Percentiles rank a stretch among this genome's conserved stretches.
Conservation (phyloP, 2,888 invertebrate genomes). For the Phaonia tiefii region DNA sequence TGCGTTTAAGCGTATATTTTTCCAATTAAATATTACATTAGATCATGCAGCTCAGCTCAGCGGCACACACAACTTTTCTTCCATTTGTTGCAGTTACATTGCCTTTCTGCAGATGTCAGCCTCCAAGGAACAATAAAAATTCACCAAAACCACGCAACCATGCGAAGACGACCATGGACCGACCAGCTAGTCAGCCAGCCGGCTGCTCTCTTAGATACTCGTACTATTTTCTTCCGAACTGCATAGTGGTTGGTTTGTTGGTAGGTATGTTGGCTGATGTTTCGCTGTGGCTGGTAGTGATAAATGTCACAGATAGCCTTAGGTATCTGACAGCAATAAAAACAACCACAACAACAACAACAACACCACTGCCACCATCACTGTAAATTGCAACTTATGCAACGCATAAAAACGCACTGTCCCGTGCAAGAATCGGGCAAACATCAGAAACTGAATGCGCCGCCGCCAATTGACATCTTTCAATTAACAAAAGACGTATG, state of each 20-base stretch:
- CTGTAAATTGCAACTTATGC: constrained; percentile 25
- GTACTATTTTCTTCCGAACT: no score
- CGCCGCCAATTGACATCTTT: constrained; percentile 72
- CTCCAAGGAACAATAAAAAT: constrained; percentile 46
- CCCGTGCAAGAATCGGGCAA: not conserved
- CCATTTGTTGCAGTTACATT: not conserved
- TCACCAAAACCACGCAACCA: constrained; percentile 43
- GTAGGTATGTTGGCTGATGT: constrained; percentile 32
- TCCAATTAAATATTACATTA: constrained; percentile 80
- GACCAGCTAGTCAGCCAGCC: not conserved
- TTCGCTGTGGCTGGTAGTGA: constrained; percentile 45
- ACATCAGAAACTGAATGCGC: constrained; percentile 42
- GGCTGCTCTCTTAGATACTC: constrained; percentile 1
- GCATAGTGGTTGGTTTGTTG: not conserved
- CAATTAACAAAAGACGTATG: constrained; percentile 68
- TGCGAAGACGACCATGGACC: not conserved
- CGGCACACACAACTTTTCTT: not conserved
- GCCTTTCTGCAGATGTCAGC: constrained; percentile 43
- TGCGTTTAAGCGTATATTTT: constrained; percentile 80
- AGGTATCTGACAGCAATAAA: constrained; percentile 23
- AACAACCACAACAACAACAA: constrained; percentile 1
- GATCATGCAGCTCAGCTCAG: constrained; percentile 75
- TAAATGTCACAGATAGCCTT: constrained; percentile 61
- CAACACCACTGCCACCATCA: not conserved
- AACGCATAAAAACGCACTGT: constrained; percentile 54